Conservation (phyloP, 2,797 vertebrate genomes). For the Lycodopsis pacificus region DNA sequence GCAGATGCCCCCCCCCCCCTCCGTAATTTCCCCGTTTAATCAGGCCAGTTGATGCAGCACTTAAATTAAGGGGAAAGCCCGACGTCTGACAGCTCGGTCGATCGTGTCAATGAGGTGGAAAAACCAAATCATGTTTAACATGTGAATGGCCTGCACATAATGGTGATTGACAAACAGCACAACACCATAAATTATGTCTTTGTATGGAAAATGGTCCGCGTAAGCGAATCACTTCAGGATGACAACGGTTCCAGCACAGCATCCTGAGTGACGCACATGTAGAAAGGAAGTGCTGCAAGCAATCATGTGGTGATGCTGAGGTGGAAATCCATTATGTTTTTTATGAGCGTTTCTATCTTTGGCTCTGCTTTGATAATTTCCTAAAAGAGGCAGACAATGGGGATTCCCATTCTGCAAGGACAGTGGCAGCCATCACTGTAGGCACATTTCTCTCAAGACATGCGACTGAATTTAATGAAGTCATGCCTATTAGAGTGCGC, state of each 20-base stretch:
- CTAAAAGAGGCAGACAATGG: conserved; percentile 22
- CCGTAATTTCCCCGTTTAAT: conserved; percentile 48
- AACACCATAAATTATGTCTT: conserved; percentile 18
- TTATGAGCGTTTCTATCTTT: conserved; percentile 12
- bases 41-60: conserved; percentile 28
- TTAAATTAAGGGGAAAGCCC: conserved; percentile 38
- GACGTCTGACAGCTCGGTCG: conserved; percentile 14
- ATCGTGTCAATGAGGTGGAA: conserved; percentile 31
- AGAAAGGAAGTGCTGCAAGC: not conserved
- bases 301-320: not conserved
- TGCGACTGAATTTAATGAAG: conserved; percentile 76
- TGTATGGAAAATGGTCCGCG: not conserved
- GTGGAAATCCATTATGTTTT: not conserved
- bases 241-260: not conserved
- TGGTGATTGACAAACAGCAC: conserved; percentile 28
- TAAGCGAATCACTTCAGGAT: conserved; percentile 4
- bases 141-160: conserved; percentile 44
- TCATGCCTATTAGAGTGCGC: conserved; percentile 70
- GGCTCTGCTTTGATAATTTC: conserved; percentile 40
- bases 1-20: not conserved
- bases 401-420: conserved; percentile 42
- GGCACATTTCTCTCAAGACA: conserved; percentile 60
- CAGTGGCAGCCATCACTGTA: conserved; percentile 47
- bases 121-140: conserved; percentile 49
- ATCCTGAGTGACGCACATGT: not conserved